Base-by-base conservation (phyloP, 2,113 vertebrate species). In the Seriola quinqueradiata region DNA sequence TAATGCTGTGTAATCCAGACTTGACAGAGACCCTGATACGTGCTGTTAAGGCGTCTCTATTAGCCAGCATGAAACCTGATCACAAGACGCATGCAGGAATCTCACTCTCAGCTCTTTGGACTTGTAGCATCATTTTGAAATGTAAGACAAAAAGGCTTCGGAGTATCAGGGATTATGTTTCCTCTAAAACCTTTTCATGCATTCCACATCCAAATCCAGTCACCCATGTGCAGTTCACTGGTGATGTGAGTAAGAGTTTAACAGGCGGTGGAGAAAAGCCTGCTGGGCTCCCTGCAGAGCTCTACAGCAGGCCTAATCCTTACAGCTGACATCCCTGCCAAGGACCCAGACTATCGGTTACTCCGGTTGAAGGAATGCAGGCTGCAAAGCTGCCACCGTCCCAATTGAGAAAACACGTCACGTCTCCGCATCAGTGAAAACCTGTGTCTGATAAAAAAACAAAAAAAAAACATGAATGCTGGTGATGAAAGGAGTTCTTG, bases 251-350 rank as follows among this genome's bases (percentile, higher is more conserved):
- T 36, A 8, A 44, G 80, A 84, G 78, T 89, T 87, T 63, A 88
- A 38, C 73, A 75, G 73, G 50, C 70, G 0, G 55, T 21, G 76
- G 50, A 83, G 77, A 87, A 68, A 83, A 78, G 86, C 81, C 75
- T 19, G 60, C 13, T 28, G 34, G 83, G 13, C 82, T 81, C 82
- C 91, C 86, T 4, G 83, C 44, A 13, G 89, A 75, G 87, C 82
- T 59, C 60, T 8, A 8, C 71, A 50, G 75, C 70, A 8, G 70
- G 68, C 66, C 86, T 90, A 92, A 93, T 88, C 90, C 87, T 68
- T 5, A 61, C 87, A 70, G 34, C 83, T 75, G 77, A 78, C 72
- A 12, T 23, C 77, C 21, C 75, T 89, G 81, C 85, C 90, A 88
- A 86, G 82, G 50, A 68, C 59, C 77, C 80, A 78, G 77, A 82